Percentiles rank a stretch among this genome's conserved stretches.
These are phyloP conservation scores for Crotalus horridus DNA, from an alignment of 2,113 vertebrate genomes.

Conservation along the genomic window DNA sequence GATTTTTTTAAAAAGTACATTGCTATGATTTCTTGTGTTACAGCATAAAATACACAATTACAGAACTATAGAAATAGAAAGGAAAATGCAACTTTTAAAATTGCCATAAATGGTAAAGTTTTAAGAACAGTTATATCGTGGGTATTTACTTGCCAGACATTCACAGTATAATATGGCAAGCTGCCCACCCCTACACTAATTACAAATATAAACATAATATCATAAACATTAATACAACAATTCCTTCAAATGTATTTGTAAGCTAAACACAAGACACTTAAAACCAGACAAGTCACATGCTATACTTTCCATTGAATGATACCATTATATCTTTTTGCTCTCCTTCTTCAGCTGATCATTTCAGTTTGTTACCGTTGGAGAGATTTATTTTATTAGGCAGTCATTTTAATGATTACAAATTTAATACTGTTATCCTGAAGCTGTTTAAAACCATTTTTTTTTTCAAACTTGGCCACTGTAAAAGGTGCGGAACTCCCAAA, in stretches of 20 bases:
- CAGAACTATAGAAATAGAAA: slow-evolving; percentile 1
- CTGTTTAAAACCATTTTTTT: background rate
- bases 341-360: background rate
- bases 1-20: slow-evolving; percentile 11
- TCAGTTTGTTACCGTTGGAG: background rate
- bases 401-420: background rate
- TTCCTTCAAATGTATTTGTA: background rate
- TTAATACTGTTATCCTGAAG: background rate
- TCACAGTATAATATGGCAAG: background rate
- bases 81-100: accelerated
- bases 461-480: background rate
- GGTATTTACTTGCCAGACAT: background rate
- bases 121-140: background rate
- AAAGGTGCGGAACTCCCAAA: background rate
- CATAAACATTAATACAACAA: background rate
- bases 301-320: background rate
- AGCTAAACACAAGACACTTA: background rate
- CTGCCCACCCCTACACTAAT: background rate
- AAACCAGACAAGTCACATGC: background rate
- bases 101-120: background rate
- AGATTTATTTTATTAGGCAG: background rate
- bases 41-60: background rate
- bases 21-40: background rate
- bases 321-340: background rate
- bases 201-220: background rate